Evolutionary conservation across 2,797 vertebrate genomes (phyloP).

Genomic region (Margarornis squamiger): DNA sequence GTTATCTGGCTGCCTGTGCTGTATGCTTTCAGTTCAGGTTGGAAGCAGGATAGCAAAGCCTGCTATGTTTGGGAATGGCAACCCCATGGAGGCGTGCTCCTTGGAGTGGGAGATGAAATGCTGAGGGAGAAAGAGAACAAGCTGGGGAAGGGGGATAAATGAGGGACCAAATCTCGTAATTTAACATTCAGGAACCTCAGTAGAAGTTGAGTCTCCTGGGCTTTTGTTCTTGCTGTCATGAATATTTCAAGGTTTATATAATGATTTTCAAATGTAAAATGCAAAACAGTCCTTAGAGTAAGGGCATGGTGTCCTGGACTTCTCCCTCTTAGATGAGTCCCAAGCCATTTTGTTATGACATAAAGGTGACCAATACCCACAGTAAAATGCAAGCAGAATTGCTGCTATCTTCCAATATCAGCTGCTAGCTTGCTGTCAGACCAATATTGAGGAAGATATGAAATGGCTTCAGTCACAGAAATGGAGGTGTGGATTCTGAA

Average conservation of each 20-base stretch:
- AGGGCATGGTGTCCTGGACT: neutral
- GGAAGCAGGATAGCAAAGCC: neutral
- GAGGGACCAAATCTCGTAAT: neutral
- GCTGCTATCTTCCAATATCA: neutral
- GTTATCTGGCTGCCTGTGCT: neutral
- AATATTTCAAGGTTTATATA: slow-evolving; percentile 33
- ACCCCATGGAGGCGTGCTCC: neutral
- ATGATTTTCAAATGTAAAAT: slow-evolving; percentile 8
- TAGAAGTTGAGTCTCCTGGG: neutral
- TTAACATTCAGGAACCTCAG: neutral
- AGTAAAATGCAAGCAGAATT: neutral
- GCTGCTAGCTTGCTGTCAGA: slow-evolving; percentile 15
- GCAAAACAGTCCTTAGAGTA: neutral
- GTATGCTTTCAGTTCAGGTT: neutral
- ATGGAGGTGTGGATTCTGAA: slow-evolving; percentile 44
- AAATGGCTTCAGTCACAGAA: slow-evolving; percentile 4
- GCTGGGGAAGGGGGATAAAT: neutral
- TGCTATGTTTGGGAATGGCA: neutral
- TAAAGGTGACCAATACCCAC: neutral
- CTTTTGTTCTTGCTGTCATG: neutral
- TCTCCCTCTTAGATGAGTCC: neutral
- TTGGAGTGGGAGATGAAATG: neutral
- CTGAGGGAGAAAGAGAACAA: neutral
- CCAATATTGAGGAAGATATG: neutral
- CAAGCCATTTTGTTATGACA: neutral